Conservation (phyloP, 37 sponge, comb jelly and placozoan species). For the Ianthella basta region DNA sequence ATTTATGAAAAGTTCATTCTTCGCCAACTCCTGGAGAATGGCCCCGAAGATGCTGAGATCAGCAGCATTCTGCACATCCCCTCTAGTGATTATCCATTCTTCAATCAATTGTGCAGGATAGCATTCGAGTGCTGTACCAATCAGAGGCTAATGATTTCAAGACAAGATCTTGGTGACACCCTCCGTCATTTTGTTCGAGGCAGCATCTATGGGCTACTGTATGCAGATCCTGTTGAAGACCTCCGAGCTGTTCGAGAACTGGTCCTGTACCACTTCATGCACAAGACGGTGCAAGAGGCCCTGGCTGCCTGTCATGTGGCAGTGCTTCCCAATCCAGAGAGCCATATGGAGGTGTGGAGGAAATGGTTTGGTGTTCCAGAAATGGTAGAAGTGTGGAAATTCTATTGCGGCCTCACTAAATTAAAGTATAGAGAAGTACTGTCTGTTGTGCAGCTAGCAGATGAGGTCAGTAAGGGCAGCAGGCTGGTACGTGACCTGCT, state of each 20-base stretch:
- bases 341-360: not conserved
- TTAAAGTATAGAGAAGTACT: not conserved
- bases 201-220: not conserved
- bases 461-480: not conserved
- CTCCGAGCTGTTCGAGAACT: not conserved
- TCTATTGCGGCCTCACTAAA: constrained; percentile 24
- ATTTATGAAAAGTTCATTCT: constrained; percentile 6
- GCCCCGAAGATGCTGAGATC: not conserved
- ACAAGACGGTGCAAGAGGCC: constrained; percentile 6
- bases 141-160: constrained; percentile 2
- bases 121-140: not conserved
- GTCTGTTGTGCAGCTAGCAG: too few species aligned
- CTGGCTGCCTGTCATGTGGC: constrained; percentile 6
- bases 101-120: not conserved
- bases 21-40: constrained; percentile 1
- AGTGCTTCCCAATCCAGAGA: too few species aligned
- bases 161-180: not conserved
- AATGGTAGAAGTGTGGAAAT: constrained; percentile 23
- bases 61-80: not conserved
- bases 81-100: not conserved
- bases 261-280: not conserved
- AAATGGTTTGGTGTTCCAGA: not conserved
- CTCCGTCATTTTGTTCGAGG: not conserved
- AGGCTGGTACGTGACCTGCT: too few species aligned
- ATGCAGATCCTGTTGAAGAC: not conserved